Conservation (phyloP, 2,797 vertebrate species). For the Moxostoma hubbsi region DNA sequence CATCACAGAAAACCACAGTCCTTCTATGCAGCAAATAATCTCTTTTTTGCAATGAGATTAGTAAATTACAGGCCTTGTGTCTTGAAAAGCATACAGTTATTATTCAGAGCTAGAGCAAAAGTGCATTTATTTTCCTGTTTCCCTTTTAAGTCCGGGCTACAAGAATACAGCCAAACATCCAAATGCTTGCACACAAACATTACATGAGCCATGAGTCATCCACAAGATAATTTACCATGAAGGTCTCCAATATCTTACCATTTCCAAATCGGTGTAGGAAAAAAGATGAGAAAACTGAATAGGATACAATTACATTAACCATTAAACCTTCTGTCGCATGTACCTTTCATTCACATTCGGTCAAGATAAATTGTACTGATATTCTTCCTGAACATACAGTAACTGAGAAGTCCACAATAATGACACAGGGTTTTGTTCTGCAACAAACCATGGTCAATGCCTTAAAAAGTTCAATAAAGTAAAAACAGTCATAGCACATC, state of each 20-base stretch:
- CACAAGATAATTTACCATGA: conserved; percentile 18
- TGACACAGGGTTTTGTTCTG: conserved; percentile 51
- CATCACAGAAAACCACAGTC: background rate
- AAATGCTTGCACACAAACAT: background rate
- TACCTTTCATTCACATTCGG: conserved; percentile 44
- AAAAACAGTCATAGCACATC: background rate
- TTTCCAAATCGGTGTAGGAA: conserved; percentile 9
- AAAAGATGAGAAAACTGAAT: conserved; percentile 21
- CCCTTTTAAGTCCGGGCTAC: conserved; percentile 6
- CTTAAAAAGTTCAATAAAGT: conserved; percentile 37
- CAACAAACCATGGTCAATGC: conserved; percentile 53
- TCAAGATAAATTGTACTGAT: conserved; percentile 53
- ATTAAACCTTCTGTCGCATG: conserved; percentile 37
- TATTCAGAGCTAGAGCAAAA: conserved; percentile 11
- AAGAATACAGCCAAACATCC: background rate
- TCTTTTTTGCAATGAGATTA: background rate
- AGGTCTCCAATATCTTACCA: conserved; percentile 18
- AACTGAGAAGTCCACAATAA: conserved; percentile 44
- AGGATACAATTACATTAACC: conserved; percentile 1
- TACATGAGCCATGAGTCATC: background rate
- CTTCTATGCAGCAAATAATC: conserved; percentile 5
- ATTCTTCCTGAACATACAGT: conserved; percentile 36
- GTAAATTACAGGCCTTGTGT: background rate
- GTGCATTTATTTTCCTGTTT: conserved; percentile 4
- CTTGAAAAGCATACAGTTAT: background rate